These are phyloP conservation scores for Thomomys bottae DNA, from an alignment of 2,113 vertebrate species.

Conservation along the genomic window DNA sequence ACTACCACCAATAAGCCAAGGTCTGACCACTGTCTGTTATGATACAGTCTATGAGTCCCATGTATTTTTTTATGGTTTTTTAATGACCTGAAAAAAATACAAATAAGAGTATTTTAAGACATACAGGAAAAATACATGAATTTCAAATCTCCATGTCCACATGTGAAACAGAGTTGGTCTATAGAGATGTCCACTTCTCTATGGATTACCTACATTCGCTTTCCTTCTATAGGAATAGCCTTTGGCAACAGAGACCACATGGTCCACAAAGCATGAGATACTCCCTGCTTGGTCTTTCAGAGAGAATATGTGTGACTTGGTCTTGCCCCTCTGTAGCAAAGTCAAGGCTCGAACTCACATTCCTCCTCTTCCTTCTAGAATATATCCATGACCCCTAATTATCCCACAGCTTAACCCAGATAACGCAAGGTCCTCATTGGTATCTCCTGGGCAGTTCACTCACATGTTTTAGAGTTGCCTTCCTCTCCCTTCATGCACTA, in stretches of 20 bases:
- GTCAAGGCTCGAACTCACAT: background rate
- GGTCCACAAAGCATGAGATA: background rate
- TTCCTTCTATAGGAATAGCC: rapidly evolving
- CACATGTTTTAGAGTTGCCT: background rate
- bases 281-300: background rate
- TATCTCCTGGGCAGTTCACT: background rate
- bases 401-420: rapidly evolving
- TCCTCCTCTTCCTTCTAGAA: background rate
- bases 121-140: background rate
- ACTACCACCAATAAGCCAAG: rapidly evolving
- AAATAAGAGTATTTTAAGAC: background rate
- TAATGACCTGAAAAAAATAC: background rate
- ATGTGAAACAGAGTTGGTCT: too few species aligned
- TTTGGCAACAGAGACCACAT: rapidly evolving
- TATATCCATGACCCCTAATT: background rate
- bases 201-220: rapidly evolving
- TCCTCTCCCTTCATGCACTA: background rate
- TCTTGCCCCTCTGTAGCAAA: background rate
- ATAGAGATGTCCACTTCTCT: rapidly evolving
- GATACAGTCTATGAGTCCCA: background rate
- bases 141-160: background rate
- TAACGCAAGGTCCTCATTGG: rapidly evolving
- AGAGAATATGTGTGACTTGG: background rate
- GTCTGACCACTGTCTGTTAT: background rate
- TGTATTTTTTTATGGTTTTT: background rate